Percentiles rank a stretch among this genome's conserved stretches.
These are phyloP conservation scores for Melozone crissalis DNA, from an alignment of 2,113 vertebrate species.

Conservation along the genomic window DNA sequence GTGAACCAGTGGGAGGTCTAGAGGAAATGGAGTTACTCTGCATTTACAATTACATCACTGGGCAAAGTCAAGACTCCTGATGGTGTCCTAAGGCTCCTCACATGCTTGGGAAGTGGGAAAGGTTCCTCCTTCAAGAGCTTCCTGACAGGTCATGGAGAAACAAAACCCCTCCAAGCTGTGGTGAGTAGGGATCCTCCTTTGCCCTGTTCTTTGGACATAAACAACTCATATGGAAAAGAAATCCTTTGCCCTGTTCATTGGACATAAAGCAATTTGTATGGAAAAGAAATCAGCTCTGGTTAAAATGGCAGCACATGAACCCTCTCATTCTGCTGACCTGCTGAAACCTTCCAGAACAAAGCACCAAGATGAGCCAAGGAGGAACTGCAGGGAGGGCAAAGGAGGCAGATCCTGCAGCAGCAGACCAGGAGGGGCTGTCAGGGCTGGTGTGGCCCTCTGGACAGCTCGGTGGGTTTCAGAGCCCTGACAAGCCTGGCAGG, in stretches of 20 bases:
- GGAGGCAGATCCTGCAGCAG: not conserved
- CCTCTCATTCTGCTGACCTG: not conserved
- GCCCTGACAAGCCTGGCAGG: not conserved
- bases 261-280: not conserved
- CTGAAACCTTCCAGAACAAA: not conserved
- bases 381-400: not conserved
- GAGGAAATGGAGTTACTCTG: not conserved
- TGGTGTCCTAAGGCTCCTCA: not conserved
- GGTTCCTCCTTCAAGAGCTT: not conserved
- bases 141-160: not conserved
- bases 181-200: rapidly evolving
- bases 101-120: not conserved
- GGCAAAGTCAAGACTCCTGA: not conserved
- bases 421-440: not conserved
- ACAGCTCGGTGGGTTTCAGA: not conserved
- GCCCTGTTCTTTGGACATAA: not conserved
- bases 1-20: not conserved
- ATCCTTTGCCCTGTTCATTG: not conserved
- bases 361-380: not conserved
- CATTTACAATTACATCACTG: not conserved
- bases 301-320: not conserved
- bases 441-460: not conserved
- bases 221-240: not conserved
- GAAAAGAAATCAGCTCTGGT: not conserved
- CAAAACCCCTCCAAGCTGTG: not conserved